Percentiles rank a stretch among this genome's conserved stretches.
phyloP scores from a whole-genome alignment of 2,113 vertebrate species.

The Labrus mixtus region DNA sequence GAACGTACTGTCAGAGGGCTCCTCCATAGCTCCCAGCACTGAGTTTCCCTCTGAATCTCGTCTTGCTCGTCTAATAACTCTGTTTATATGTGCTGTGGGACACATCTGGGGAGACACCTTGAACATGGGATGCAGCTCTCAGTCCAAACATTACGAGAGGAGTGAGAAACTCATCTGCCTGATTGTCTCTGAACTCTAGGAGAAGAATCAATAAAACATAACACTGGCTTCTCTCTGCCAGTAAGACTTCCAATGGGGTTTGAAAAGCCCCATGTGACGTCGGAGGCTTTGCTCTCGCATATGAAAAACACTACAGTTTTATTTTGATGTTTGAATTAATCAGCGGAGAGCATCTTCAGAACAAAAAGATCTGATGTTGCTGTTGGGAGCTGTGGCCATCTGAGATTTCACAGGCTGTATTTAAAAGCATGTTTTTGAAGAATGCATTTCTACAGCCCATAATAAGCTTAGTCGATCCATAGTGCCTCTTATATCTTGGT shows the following conservation, averaged over 20 bases:
- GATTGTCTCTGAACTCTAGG: slow-evolving; percentile 79
- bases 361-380: slow-evolving; percentile 82
- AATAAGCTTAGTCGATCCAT: slow-evolving; percentile 70
- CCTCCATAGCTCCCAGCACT: slow-evolving; percentile 42
- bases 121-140: slow-evolving; percentile 71
- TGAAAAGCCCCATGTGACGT: slow-evolving; percentile 75
- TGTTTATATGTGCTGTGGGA: slow-evolving; percentile 77
- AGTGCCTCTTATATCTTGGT: slow-evolving; percentile 48
- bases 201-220: slow-evolving; percentile 84
- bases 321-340: slow-evolving; percentile 85
- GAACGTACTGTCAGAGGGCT: slow-evolving; percentile 59
- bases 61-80: slow-evolving; percentile 77
- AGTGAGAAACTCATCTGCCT: slow-evolving; percentile 77
- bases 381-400: slow-evolving; percentile 73
- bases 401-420: slow-evolving; percentile 74
- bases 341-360: slow-evolving; percentile 78
- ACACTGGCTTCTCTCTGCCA: slow-evolving; percentile 69
- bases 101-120: slow-evolving; percentile 74
- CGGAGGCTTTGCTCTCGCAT: slow-evolving; percentile 61
- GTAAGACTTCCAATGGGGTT: slow-evolving; percentile 79
- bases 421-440: slow-evolving; percentile 80
- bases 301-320: slow-evolving; percentile 75
- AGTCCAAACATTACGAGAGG: slow-evolving; percentile 75
- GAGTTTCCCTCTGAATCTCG: slow-evolving; percentile 65
- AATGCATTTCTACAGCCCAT: slow-evolving; percentile 65